Evolutionary conservation across 2,113 vertebrate genomes (phyloP).

Genomic region (Lipophrys pholis): DNA sequence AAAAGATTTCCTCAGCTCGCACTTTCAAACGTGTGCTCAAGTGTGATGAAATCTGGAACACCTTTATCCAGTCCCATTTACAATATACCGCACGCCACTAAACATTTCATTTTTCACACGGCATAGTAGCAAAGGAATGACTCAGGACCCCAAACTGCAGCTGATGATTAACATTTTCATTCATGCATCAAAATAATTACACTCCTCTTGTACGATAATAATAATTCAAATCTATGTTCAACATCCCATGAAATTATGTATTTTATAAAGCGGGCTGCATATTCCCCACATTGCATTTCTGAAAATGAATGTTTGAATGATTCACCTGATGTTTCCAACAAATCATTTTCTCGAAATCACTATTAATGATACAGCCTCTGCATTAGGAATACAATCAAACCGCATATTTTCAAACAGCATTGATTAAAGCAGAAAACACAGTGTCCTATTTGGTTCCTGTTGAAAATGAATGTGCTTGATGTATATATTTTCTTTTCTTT

Average conservation of each 20-base stretch:
- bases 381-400: neutral
- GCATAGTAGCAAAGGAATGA: neutral
- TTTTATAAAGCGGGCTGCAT: neutral
- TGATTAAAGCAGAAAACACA: neutral
- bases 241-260: neutral
- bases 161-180: constrained; percentile 7
- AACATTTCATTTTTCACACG: constrained; percentile 3
- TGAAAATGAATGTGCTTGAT: neutral
- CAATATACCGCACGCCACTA: neutral
- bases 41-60: constrained; percentile 26
- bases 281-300: neutral
- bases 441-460: neutral
- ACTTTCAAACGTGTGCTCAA: constrained; percentile 28
- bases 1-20: constrained; percentile 20
- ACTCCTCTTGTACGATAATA: constrained; percentile 6
- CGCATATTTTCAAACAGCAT: constrained; percentile 8
- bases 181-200: constrained; percentile 21
- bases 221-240: constrained; percentile 2
- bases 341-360: neutral
- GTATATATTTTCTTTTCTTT: neutral
- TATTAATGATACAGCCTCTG: neutral
- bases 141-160: neutral
- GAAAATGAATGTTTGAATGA: neutral
- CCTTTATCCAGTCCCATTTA: constrained; percentile 21
- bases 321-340: neutral